Evolutionary conservation across 2,888 invertebrate genomes (phyloP).

Genomic region (Cephus runcator): DNA sequence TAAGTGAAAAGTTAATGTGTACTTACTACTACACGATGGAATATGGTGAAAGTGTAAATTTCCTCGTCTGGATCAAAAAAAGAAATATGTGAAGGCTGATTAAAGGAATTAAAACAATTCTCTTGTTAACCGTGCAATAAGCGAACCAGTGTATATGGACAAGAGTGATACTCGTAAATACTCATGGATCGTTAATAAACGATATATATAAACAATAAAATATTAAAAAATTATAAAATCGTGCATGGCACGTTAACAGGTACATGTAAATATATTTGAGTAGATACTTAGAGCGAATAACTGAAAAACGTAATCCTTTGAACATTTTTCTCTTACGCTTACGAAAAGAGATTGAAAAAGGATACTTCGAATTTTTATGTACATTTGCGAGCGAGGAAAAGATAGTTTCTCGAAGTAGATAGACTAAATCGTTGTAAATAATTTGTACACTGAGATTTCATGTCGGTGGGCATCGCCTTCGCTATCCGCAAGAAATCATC

Average conservation of each 20-base stretch:
- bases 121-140: not conserved
- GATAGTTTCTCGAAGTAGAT: not conserved
- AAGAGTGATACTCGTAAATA: not conserved
- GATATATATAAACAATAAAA: not conserved
- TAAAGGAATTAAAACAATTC: not conserved
- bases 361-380: not conserved
- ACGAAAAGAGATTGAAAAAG: not conserved
- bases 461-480: not conserved
- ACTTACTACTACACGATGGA: slow-evolving; percentile 6
- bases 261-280: not conserved
- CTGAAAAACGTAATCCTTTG: not conserved
- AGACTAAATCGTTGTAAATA: not conserved
- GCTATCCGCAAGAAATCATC: not conserved
- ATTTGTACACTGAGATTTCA: not conserved
- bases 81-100: not conserved
- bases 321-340: not conserved
- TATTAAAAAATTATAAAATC: not conserved
- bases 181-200: not conserved
- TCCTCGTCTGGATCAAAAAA: not conserved
- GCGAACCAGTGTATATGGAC: not conserved
- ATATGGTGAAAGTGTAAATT: not conserved
- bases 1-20: slow-evolving; percentile 6
- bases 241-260: not conserved
- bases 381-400: not conserved
- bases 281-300: not conserved